Evolutionary conservation across 2,113 vertebrate species (phyloP), one percentile per base, ranked within the genome.

Genomic region (Paratilapia polleni): DNA sequence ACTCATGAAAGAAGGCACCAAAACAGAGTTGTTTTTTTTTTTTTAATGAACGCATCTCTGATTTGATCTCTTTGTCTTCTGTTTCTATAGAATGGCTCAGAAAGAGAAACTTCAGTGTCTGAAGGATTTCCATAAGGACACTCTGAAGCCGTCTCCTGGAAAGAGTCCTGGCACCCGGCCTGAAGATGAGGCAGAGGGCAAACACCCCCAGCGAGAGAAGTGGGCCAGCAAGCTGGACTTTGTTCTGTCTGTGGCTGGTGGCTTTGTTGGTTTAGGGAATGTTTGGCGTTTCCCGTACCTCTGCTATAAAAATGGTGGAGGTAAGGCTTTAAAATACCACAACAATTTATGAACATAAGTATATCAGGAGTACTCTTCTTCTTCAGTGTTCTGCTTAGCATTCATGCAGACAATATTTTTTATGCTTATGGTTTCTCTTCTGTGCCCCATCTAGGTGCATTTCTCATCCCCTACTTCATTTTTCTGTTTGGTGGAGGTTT

Each of bases 271-370:
- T 68, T 97, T 99, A 88, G 98, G 98, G 93, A 99, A 99, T 0
- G 98, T 99, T 77, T 99, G 98, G 98, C 97, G 98, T 47, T 99
- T 99, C 92, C 98, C 98, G 4, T 99, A 99, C 96, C 98, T 99
- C 97, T 99, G 98, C 97, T 99, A 99, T 85, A 99, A 99, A 87
- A 99, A 99, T 13, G 98, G 98, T 90, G 98, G 98, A 97, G 98
- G 98, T 98, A 60, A 97, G 96, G 22, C 57, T 1, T 61, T 2
- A 3, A 12, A 9, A 28, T 14, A 10, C 9, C 4, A n/a, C 8
- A 20, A 14, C 8, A 43, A 22, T 54, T 28, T 17, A n/a, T 12
- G 15, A 19, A 7, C 49, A 14, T 26, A 5, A 2, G 36, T 17
- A 5, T 12, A 20, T 13, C 28, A 36, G 7, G 2, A 58, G 19